phyloP scores from a whole-genome alignment of 2,888 invertebrate genomes.

The Neuroscelio doddi region DNA sequence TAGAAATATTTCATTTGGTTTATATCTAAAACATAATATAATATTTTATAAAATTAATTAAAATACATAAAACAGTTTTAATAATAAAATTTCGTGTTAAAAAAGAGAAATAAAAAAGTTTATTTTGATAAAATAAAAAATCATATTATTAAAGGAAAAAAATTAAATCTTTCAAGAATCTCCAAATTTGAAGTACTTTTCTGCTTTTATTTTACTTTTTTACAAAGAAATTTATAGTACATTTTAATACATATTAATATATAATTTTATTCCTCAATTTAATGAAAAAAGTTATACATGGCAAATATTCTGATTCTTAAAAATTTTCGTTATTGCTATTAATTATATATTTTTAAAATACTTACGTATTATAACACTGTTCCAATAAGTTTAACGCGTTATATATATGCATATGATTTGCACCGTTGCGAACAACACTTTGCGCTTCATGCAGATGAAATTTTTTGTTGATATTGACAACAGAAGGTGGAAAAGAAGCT shows the following conservation, averaged over 20 bases:
- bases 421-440: constrained; percentile 49
- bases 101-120: background rate
- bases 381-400: constrained; percentile 58
- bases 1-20: constrained; percentile 85
- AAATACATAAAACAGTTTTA: constrained; percentile 1
- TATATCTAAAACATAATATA: constrained; percentile 76
- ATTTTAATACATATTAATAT: too few species aligned
- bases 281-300: too few species aligned
- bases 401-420: constrained; percentile 54
- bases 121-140: background rate
- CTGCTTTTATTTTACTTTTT: too few species aligned
- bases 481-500: constrained; percentile 39
- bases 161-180: too few species aligned
- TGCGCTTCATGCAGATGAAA: constrained; percentile 56
- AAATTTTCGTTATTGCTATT: too few species aligned
- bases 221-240: too few species aligned
- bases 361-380: constrained; percentile 63
- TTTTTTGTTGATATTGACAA: constrained; percentile 32
- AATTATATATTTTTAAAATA: constrained; percentile 22
- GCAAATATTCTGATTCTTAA: too few species aligned
- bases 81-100: background rate
- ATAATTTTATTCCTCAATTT: too few species aligned
- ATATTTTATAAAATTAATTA: constrained; percentile 5
- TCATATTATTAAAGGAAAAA: too few species aligned
- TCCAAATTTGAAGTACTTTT: too few species aligned